phyloP scores from a whole-genome alignment of 2,797 vertebrate genomes.

The Epinephelus malabaricus region DNA sequence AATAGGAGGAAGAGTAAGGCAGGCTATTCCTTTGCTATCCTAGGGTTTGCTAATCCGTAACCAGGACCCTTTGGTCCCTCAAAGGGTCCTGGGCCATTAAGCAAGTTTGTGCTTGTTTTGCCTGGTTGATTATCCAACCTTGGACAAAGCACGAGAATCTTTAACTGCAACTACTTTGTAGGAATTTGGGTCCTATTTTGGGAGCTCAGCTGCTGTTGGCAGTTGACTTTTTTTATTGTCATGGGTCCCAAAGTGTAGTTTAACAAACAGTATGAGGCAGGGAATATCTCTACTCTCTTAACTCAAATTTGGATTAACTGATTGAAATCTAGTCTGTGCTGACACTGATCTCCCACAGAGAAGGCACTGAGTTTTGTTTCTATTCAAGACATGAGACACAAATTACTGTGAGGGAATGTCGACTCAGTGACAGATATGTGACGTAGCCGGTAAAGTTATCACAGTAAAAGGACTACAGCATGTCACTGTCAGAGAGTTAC shows the following conservation, averaged over 20 bases:
- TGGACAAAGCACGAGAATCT: not conserved
- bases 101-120: not conserved
- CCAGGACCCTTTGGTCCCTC: no score
- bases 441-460: constrained; percentile 15
- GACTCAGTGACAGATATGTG: constrained; percentile 6
- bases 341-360: constrained; percentile 20
- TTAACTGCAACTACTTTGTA: not conserved
- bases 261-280: not conserved
- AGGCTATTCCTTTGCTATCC: no score
- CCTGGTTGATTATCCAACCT: not conserved
- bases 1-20: no score
- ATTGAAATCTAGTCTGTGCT: not conserved
- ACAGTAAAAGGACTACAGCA: constrained; percentile 57
- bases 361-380: constrained; percentile 74
- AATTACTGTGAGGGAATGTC: constrained; percentile 53
- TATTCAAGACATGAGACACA: constrained; percentile 41
- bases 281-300: not conserved
- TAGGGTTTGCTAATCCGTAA: no score
- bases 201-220: not conserved
- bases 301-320: not conserved
- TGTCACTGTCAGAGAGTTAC: constrained; percentile 40
- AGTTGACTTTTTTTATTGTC: not conserved
- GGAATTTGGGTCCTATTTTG: not conserved
- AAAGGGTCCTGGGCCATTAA: not conserved
- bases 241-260: not conserved